These are phyloP conservation scores for Eutrigla gurnardus DNA, from an alignment of 2,797 vertebrate genomes.

Conservation along the genomic window DNA sequence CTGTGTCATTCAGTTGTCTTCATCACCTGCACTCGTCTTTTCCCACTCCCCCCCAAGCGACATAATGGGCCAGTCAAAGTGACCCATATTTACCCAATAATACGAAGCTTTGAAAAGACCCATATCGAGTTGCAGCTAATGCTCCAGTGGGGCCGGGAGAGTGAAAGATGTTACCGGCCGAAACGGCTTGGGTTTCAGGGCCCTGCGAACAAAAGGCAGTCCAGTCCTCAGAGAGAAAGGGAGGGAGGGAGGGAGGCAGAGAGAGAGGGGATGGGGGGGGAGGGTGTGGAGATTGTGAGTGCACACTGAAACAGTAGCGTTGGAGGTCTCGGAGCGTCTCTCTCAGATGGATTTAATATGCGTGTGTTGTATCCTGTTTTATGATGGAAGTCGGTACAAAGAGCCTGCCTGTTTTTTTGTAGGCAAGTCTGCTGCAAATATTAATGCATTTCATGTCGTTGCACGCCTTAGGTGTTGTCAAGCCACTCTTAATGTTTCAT, in stretches of 20 bases:
- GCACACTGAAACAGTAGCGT: constrained; percentile 66
- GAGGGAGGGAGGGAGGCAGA: background rate
- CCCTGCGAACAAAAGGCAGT: constrained; percentile 80
- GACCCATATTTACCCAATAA: constrained; percentile 88
- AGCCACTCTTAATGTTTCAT: constrained; percentile 18
- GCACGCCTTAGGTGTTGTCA: constrained; percentile 32
- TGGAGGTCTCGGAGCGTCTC: constrained; percentile 44
- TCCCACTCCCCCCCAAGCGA: constrained; percentile 65
- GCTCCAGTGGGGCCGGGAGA: constrained; percentile 82
- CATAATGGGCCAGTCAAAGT: constrained; percentile 82
- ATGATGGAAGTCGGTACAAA: constrained; percentile 24
- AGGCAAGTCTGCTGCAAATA: constrained; percentile 4
- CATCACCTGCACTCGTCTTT: constrained; percentile 74
- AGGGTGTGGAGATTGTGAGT: constrained; percentile 35
- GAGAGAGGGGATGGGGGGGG: constrained; percentile 34
- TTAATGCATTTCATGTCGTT: constrained; percentile 48
- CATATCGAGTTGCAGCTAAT: constrained; percentile 85
- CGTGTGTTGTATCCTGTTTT: constrained; percentile 23
- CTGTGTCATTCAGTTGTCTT: constrained; percentile 74
- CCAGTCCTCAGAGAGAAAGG: constrained; percentile 71
- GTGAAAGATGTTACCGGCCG: constrained; percentile 85
- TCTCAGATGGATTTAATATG: constrained; percentile 21
- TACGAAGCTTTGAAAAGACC: constrained; percentile 83
- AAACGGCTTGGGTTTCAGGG: constrained; percentile 82
- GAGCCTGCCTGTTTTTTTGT: constrained; percentile 26